Evolutionary conservation across 2,113 vertebrate genomes (phyloP).

Genomic region (Empidonax alnorum): DNA sequence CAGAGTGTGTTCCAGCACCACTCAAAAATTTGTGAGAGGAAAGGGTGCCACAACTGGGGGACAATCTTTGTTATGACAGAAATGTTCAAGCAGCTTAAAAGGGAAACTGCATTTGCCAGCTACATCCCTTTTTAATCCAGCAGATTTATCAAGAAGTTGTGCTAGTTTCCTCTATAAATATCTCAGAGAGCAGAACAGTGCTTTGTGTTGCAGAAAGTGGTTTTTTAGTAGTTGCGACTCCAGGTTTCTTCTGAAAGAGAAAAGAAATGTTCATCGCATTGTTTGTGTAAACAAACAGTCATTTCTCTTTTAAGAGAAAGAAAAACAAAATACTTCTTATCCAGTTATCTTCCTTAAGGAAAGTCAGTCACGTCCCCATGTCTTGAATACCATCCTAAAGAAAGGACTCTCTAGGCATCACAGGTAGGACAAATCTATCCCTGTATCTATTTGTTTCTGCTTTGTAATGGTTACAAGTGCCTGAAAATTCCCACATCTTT

Average conservation of each 20-base stretch:
- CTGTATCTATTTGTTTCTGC: background rate
- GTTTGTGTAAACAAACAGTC: background rate
- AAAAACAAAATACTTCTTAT: constrained; percentile 15
- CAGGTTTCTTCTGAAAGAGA: background rate
- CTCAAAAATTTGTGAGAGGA: constrained; percentile 68
- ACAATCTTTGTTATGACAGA: constrained; percentile 78
- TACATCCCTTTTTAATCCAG: constrained; percentile 61
- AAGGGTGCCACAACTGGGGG: constrained; percentile 60
- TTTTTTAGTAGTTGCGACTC: constrained; percentile 47
- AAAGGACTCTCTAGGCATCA: background rate
- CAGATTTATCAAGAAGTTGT: constrained; percentile 67
- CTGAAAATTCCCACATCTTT: background rate
- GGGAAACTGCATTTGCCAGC: constrained; percentile 52
- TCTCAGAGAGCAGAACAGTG: constrained; percentile 33
- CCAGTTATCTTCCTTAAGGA: background rate
- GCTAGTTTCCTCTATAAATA: constrained; percentile 60
- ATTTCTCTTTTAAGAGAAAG: constrained; percentile 26
- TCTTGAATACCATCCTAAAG: background rate
- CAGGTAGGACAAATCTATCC: background rate
- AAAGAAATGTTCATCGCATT: background rate
- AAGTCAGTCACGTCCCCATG: background rate
- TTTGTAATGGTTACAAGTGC: background rate
- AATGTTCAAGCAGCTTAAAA: constrained; percentile 63
- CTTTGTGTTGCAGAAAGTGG: background rate
- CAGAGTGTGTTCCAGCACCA: constrained; percentile 68